These are phyloP conservation scores for Girardia tigrina DNA, from an alignment of 2,888 invertebrate genomes.

Conservation along the genomic window DNA sequence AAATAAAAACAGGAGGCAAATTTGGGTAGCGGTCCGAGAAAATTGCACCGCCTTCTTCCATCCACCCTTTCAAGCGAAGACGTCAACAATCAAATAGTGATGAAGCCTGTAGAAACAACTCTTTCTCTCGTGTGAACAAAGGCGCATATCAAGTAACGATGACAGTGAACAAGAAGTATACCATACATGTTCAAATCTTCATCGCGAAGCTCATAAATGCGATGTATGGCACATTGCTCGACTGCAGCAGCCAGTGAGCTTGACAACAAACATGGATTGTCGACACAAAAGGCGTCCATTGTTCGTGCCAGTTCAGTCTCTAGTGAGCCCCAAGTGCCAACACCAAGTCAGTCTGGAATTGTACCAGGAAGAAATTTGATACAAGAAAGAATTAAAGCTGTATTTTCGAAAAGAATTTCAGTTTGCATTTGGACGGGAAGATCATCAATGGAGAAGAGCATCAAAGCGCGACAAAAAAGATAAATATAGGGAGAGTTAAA, in stretches of 20 bases:
- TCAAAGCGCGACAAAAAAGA: neutral
- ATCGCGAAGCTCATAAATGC: neutral
- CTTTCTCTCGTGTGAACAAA: too few relatives aligned
- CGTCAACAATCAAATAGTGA: too few relatives aligned
- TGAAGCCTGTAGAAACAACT: too few relatives aligned
- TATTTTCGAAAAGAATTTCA: neutral
- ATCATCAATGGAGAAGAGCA: neutral
- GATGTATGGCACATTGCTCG: neutral
- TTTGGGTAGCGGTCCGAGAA: too few relatives aligned
- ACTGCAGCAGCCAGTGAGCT: neutral
- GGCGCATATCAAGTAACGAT: neutral
- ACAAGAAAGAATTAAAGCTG: neutral
- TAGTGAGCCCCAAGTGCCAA: neutral
- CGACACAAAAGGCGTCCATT: neutral
- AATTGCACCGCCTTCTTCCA: too few relatives aligned
- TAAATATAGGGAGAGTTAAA: neutral
- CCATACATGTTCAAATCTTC: neutral
- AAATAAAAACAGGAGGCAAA: too few relatives aligned
- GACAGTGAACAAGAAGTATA: neutral
- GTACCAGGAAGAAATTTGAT: neutral
- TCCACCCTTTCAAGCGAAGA: too few relatives aligned
- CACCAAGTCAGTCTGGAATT: neutral
- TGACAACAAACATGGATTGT: too few relatives aligned
- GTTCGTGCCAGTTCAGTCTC: neutral
- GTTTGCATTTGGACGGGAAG: neutral